These are phyloP conservation scores for Uloborus plumipes DNA, from an alignment of 2,888 invertebrate species.

Conservation along the genomic window DNA sequence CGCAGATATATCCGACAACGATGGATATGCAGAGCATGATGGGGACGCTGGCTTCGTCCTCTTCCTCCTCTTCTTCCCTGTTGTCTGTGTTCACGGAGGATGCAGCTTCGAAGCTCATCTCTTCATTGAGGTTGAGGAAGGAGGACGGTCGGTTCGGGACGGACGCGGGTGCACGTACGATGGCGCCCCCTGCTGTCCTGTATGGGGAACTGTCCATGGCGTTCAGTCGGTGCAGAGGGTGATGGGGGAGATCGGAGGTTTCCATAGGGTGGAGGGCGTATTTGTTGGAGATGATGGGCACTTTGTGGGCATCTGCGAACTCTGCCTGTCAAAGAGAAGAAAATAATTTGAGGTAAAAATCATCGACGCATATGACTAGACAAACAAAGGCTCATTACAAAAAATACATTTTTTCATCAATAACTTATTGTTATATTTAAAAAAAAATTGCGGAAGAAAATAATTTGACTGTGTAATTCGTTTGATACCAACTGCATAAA, in stretches of 20 bases:
- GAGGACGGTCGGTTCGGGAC: constrained; percentile 30
- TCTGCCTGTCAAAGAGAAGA: constrained; percentile 31
- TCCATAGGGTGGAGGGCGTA: constrained; percentile 76
- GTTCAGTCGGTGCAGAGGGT: constrained; percentile 30
- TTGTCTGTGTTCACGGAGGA: constrained; percentile 62
- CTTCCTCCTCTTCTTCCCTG: constrained; percentile 64
- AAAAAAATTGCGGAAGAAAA: background rate
- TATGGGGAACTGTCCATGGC: constrained; percentile 23
- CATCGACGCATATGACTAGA: background rate
- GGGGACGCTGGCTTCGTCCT: constrained; percentile 68
- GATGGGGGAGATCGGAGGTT: constrained; percentile 11
- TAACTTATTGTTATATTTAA: background rate
- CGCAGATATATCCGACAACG: constrained; percentile 89
- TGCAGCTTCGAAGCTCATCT: constrained; percentile 71
- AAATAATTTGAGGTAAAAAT: background rate
- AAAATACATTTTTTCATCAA: background rate
- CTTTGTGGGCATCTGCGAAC: constrained; percentile 66
- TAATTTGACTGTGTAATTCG: no score
- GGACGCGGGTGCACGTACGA: constrained; percentile 18
- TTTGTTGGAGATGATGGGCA: constrained; percentile 79
- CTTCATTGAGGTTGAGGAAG: constrained; percentile 20
- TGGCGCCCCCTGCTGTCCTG: background rate
- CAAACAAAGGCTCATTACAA: background rate
- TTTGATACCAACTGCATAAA: no score
- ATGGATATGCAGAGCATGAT: constrained; percentile 86